Evolutionary conservation across 2,888 invertebrate genomes (phyloP), one percentile per base, ranked within the genome.

Genomic region (Gortyna flavago): DNA sequence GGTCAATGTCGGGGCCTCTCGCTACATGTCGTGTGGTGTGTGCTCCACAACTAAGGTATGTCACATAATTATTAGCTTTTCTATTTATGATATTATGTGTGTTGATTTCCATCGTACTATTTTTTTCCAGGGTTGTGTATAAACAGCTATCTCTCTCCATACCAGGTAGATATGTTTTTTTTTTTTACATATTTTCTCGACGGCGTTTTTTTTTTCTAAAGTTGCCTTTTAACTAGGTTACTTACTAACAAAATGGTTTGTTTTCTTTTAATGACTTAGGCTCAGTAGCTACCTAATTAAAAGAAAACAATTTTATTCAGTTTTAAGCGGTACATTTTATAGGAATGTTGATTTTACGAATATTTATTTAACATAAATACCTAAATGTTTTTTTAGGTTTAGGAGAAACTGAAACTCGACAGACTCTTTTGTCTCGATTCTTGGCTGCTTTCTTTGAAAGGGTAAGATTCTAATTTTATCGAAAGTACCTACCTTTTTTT

Each of bases 371-470:
- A n/a, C 2, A 38, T 25, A 18, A 18, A 54, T 35, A n/a, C n/a
- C n/a, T n/a, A 21, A 11, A 7, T 44, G 21, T 41, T 89, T 25
- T 44, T 54, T 62, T 83, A 95, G 95, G 90, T 77, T 87, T 93
- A 70, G 92, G 89, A 7, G 93, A 92, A 59, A 85, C 79, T 0
- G 92, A 93, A 64, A 87, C 93, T 16, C 92, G 92, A 65, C 92
- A 93, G 65, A 88, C 91, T 4, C 87, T 96, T 7, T 80, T 95
- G 9, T 94, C 96, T 0, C 91, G 92, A 80, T 95, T 96, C 81
- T 87, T 96, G 65, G 95, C 95, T 41, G 95, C 96, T 0, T 96
- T 96, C 86, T 95, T 96, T 82, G 96, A 96, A 92, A 92, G 96
- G 88, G 96, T 95, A 85, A 91, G 92, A n/a, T 67, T 38, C 13